phyloP scores from a whole-genome alignment of 2,888 invertebrate species.

The Lymantria monacha region DNA sequence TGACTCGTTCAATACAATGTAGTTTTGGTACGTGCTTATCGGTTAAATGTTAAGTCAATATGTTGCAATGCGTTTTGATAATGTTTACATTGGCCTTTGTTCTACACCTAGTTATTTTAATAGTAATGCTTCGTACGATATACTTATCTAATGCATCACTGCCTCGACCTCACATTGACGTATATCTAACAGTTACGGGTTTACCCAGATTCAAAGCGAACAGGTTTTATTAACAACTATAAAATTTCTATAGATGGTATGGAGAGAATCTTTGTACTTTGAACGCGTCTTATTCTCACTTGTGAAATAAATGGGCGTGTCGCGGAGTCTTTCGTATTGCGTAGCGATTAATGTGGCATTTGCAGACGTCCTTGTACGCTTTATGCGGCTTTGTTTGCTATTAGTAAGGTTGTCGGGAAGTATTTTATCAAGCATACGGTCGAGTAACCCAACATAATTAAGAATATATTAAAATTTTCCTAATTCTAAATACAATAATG shows the following conservation, averaged over 20 bases:
- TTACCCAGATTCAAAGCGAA: too few relatives aligned
- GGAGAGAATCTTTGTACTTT: slow-evolving; percentile 2
- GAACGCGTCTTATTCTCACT: slow-evolving; percentile 1
- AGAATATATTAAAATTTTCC: neutral
- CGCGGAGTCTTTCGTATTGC: slow-evolving; percentile 12
- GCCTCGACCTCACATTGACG: neutral
- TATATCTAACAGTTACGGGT: too few relatives aligned
- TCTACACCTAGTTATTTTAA: neutral
- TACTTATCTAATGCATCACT: neutral
- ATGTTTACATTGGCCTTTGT: slow-evolving; percentile 2
- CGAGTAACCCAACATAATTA: slow-evolving; percentile 12
- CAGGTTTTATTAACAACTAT: too few relatives aligned
- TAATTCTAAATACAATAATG: too few relatives aligned
- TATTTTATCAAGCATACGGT: slow-evolving; percentile 11
- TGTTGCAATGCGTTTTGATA: slow-evolving; percentile 2
- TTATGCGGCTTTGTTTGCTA: slow-evolving; percentile 21
- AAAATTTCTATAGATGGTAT: neutral
- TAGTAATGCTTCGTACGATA: neutral
- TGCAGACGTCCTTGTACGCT: slow-evolving; percentile 30
- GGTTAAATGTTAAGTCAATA: slow-evolving; percentile 23
- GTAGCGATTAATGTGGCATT: slow-evolving; percentile 24
- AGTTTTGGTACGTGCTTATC: slow-evolving; percentile 39
- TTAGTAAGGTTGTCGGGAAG: slow-evolving; percentile 16
- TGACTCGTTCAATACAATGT: slow-evolving; percentile 28
- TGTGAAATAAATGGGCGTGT: slow-evolving; percentile 30